Evolutionary conservation across 2,797 vertebrate genomes (phyloP).

Genomic region (Falco berigora): DNA sequence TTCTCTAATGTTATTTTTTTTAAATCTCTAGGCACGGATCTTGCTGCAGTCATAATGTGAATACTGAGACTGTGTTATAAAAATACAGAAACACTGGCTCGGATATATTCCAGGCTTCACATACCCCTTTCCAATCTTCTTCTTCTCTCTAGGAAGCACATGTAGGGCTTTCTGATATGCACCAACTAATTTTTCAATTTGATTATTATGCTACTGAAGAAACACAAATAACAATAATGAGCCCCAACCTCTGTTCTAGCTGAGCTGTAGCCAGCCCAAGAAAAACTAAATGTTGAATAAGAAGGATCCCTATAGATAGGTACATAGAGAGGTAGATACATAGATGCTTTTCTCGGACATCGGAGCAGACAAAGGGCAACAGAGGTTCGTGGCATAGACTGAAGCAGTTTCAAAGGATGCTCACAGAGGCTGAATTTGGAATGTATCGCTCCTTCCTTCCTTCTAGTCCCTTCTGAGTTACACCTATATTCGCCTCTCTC

Average conservation of each 20-base stretch:
- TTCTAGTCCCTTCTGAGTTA: neutral
- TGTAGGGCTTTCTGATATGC: neutral
- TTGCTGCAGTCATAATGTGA: neutral
- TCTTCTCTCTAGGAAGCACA: neutral
- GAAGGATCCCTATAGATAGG: neutral
- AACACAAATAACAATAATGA: neutral
- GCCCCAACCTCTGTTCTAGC: neutral
- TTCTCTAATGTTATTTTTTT: neutral
- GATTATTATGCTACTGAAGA: neutral
- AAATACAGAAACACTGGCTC: neutral
- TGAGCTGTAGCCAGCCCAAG: neutral
- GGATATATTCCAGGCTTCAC: neutral
- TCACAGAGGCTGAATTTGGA: neutral
- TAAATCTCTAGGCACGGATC: neutral
- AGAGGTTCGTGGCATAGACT: neutral
- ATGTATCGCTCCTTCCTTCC: neutral
- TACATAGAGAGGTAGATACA: neutral
- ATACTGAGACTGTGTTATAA: neutral
- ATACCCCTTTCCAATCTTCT: neutral
- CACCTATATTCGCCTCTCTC: neutral
- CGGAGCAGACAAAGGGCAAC: neutral
- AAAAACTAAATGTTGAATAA: neutral
- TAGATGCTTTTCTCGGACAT: neutral
- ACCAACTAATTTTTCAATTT: neutral
- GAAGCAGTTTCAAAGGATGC: neutral